These are phyloP conservation scores for Paralvinella palmiformis DNA, from an alignment of 1,140 invertebrate species.

Conservation along the genomic window DNA sequence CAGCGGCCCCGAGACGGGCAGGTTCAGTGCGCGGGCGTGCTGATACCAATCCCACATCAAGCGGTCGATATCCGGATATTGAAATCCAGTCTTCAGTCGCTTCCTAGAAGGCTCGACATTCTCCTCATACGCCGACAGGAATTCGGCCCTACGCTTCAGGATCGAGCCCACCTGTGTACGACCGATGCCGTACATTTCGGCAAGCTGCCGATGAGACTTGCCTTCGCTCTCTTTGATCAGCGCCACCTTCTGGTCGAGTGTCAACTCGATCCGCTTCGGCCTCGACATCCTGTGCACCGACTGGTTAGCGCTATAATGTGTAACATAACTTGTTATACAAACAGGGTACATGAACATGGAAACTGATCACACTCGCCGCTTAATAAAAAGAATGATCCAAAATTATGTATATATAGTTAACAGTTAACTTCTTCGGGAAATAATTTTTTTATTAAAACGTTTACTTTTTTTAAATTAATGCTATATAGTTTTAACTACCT, in stretches of 20 bases:
- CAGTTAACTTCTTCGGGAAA: background rate
- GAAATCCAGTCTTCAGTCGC: background rate
- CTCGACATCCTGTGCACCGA: background rate
- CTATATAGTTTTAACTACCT: background rate
- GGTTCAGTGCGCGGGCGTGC: conserved; percentile 15
- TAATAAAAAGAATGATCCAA: no score
- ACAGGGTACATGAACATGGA: no score
- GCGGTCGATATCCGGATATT: background rate
- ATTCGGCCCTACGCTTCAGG: background rate
- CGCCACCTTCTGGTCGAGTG: background rate
- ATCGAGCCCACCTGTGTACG: background rate
- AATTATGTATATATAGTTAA: background rate
- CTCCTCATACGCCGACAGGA: background rate
- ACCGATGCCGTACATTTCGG: background rate
- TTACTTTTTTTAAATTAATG: background rate
- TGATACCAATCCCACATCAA: conserved; percentile 22
- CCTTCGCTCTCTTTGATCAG: background rate
- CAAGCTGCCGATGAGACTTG: background rate
- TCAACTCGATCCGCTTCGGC: background rate
- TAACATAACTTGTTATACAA: background rate
- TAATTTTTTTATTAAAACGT: background rate
- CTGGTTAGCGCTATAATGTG: background rate
- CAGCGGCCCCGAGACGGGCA: conserved; percentile 23
- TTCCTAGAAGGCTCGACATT: background rate
- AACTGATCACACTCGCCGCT: no score